A percentile compares a stretch with the other conserved stretches of the same genome.
Evolutionary conservation across 2,113 vertebrate species (phyloP).

Genomic region (Osmerus eperlanus): DNA sequence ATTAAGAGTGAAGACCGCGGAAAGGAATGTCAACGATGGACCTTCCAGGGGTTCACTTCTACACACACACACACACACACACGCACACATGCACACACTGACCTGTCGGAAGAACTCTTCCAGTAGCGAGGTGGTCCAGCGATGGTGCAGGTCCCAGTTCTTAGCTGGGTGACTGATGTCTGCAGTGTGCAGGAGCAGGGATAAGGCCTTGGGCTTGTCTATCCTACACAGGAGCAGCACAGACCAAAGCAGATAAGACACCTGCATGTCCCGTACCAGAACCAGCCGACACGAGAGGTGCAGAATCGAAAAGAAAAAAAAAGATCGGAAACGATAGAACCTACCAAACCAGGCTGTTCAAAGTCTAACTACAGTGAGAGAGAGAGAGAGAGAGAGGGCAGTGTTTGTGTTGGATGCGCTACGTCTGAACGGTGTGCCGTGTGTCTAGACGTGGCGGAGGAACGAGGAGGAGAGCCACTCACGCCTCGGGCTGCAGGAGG

Average conservation of each 20-base stretch:
- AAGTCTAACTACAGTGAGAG: no score
- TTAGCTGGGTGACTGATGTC: slow-evolving; percentile 98
- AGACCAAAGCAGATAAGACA: background rate
- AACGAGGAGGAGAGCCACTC: slow-evolving; percentile 45
- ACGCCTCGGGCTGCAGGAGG: slow-evolving; percentile 90
- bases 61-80: slow-evolving; percentile 2
- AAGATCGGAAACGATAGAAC: no score
- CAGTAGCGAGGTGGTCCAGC: slow-evolving; percentile 90
- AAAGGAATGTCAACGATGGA: background rate
- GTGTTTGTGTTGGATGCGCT: no score
- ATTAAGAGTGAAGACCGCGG: background rate
- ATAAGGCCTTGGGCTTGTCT: slow-evolving; percentile 93
- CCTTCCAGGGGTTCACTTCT: background rate
- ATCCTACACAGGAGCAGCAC: slow-evolving; percentile 70
- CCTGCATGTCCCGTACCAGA: no score
- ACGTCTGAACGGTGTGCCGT: no score
- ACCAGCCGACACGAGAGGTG: no score
- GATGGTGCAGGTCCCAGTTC: slow-evolving; percentile 85
- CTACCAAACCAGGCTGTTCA: no score
- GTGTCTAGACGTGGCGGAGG: background rate
- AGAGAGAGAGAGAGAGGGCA: no score
- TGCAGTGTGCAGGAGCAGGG: slow-evolving; percentile 90
- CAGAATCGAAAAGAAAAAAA: no score
- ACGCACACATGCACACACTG: slow-evolving; percentile 14
- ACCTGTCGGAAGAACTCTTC: slow-evolving; percentile 98